Conservation (phyloP, 2,888 invertebrate genomes). For the Agrotis segetum region DNA sequence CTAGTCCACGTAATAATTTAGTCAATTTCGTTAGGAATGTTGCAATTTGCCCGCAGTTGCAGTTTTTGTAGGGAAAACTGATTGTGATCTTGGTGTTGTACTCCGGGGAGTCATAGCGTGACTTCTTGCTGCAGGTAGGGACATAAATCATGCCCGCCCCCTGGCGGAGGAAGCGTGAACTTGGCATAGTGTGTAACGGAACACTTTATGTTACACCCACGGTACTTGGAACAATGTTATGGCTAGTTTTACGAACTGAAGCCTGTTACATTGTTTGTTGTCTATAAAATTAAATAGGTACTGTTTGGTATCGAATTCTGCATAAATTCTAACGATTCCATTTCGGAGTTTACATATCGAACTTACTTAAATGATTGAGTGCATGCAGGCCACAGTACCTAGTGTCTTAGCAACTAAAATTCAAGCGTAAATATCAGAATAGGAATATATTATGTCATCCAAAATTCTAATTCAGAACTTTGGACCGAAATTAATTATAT, state of each 20-base stretch:
- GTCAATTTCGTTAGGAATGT: conserved; percentile 43
- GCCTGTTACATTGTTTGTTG: conserved; percentile 4
- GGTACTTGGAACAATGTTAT: conserved; percentile 11
- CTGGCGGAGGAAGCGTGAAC: conserved; percentile 32
- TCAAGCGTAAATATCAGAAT: too few species aligned
- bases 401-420: background rate
- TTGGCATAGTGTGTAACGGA: conserved; percentile 50
- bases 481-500: background rate
- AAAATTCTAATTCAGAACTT: background rate
- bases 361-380: too few species aligned
- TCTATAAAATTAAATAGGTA: background rate
- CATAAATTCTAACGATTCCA: background rate
- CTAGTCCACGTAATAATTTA: conserved; percentile 44
- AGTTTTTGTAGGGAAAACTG: conserved; percentile 36
- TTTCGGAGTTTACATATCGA: background rate
- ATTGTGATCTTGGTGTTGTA: conserved; percentile 42
- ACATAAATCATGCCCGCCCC: conserved; percentile 58
- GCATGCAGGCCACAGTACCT: too few species aligned
- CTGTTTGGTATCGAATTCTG: background rate
- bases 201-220: conserved; percentile 37
- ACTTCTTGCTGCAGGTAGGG: conserved; percentile 31
- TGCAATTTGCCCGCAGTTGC: conserved; percentile 26
- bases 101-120: conserved; percentile 6
- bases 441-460: background rate
- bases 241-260: conserved; percentile 16